These are phyloP conservation scores for Hipposideros larvatus DNA, from an alignment of 2,797 vertebrate species.

Conservation along the genomic window DNA sequence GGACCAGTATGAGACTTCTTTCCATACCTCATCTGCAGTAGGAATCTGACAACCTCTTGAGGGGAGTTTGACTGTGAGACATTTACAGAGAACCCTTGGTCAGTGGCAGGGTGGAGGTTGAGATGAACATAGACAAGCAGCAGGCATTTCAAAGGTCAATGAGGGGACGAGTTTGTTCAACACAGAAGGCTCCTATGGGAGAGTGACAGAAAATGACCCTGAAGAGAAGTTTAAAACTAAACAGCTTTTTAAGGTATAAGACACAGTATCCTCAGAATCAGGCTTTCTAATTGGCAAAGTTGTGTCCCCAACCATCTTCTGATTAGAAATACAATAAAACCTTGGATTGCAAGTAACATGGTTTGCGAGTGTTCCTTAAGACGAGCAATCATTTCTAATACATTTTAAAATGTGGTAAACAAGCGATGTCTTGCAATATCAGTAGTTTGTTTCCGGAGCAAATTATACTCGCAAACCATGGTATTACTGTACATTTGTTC, in stretches of 20 bases:
- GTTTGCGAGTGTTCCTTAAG: too few species aligned
- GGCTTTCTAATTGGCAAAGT: not conserved
- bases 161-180: not conserved
- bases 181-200: not conserved
- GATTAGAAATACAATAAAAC: not conserved
- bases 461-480: too few species aligned
- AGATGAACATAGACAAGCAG: not conserved
- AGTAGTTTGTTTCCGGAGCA: too few species aligned
- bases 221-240: not conserved
- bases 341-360: too few species aligned
- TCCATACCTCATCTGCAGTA: not conserved
- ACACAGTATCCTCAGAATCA: not conserved
- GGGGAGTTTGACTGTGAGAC: not conserved
- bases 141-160: not conserved
- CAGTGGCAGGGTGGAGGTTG: not conserved
- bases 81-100: not conserved
- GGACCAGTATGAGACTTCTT: not conserved
- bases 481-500: not conserved
- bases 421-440: too few species aligned
- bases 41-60: not conserved
- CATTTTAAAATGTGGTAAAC: too few species aligned
- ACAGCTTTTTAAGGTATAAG: not conserved
- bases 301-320: not conserved
- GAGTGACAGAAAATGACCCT: not conserved
- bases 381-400: too few species aligned